phyloP scores from a whole-genome alignment of 2,113 vertebrate genomes.

The Ceuthmochares aereus region DNA sequence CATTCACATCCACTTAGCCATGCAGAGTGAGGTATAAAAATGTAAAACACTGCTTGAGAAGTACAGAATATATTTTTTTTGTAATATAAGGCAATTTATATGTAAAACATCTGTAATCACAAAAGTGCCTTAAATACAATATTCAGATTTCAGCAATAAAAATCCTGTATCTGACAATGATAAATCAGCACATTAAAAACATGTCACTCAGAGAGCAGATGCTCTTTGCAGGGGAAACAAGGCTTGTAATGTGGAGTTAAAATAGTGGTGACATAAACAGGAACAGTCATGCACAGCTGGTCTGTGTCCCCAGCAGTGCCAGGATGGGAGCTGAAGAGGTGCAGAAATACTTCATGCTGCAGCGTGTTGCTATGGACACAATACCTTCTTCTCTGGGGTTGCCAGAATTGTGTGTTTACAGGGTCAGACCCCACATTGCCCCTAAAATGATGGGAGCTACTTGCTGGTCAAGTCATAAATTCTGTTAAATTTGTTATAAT shows the following conservation, averaged over 20 bases:
- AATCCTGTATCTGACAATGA: conserved; percentile 66
- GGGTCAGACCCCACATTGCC: neutral
- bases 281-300: neutral
- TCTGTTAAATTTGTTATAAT: neutral
- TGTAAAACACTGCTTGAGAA: conserved; percentile 62
- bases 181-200: conserved; percentile 78
- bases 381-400: neutral
- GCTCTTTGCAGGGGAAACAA: conserved; percentile 58
- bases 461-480: neutral
- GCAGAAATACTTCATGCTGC: neutral
- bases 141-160: conserved; percentile 76
- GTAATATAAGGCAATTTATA: conserved; percentile 78
- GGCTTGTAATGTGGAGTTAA: conserved; percentile 45
- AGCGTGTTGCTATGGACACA: neutral
- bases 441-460: neutral
- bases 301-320: conserved; percentile 21
- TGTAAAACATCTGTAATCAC: conserved; percentile 79
- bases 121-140: conserved; percentile 75
- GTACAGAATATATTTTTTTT: conserved; percentile 20
- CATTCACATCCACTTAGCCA: conserved; percentile 41
- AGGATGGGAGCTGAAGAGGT: neutral
- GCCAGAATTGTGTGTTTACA: neutral
- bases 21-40: conserved; percentile 58
- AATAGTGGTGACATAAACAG: conserved; percentile 38
- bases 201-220: conserved; percentile 62